Percentiles rank a stretch among this genome's conserved stretches.
Conservation (phyloP, 1,140 invertebrate species). For the Apis florea region DNA sequence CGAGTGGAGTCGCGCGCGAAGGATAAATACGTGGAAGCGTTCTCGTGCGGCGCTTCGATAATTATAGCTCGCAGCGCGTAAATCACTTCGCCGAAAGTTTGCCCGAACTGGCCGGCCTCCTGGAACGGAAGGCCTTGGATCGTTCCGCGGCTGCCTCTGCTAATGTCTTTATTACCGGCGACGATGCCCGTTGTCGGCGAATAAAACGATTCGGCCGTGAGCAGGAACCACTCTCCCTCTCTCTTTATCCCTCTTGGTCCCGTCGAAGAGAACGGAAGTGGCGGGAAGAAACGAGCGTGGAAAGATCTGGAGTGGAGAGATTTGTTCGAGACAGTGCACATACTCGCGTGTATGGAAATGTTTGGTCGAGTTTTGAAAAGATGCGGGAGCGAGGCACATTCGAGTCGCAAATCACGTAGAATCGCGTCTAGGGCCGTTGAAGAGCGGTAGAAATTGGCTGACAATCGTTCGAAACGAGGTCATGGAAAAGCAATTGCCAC, state of each 20-base stretch:
- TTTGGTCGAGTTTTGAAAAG: background rate
- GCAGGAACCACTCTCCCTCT: background rate
- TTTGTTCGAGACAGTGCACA: background rate
- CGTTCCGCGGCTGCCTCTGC: slow-evolving; percentile 46
- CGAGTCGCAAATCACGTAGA: slow-evolving; percentile 11
- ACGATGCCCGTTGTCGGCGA: slow-evolving; percentile 44
- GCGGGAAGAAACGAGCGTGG: no score
- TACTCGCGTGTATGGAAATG: background rate
- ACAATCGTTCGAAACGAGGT: slow-evolving; percentile 28
- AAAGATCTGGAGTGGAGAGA: background rate
- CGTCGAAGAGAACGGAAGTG: no score
- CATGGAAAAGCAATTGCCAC: slow-evolving; percentile 17
- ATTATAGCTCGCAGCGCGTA: slow-evolving; percentile 66
- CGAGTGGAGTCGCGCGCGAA: slow-evolving; percentile 4
- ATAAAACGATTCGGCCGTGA: slow-evolving; percentile 35
- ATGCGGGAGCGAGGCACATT: background rate
- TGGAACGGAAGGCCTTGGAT: slow-evolving; percentile 65
- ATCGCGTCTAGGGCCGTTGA: slow-evolving; percentile 2
- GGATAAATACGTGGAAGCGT: slow-evolving; percentile 57
- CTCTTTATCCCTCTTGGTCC: no score
- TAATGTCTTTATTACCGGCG: slow-evolving; percentile 71
- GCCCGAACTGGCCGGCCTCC: slow-evolving; percentile 63
- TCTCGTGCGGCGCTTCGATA: slow-evolving; percentile 67
- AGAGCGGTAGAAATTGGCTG: slow-evolving; percentile 11
- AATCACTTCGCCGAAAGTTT: slow-evolving; percentile 70